Base-by-base conservation (phyloP, 2,888 invertebrate species). In the Melinaea menophilus region DNA sequence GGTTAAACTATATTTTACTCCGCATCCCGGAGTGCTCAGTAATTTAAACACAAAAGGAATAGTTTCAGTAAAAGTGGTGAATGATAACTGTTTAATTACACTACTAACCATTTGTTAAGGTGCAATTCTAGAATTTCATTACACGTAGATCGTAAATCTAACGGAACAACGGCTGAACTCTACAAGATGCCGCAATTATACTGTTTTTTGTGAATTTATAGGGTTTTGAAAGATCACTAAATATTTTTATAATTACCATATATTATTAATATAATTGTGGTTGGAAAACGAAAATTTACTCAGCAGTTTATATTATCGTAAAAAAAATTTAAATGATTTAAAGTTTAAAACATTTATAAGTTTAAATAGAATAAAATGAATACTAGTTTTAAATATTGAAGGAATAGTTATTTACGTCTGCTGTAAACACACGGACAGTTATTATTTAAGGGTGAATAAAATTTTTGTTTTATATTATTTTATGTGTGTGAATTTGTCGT, bases 51-150 rank as follows among this genome's bases (percentile, higher is more conserved):
- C 56, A 60, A 31, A 60, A 64, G 57, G 56, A 37, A 55, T 56
- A 47, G 35, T 9, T 46, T 13, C 55, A 62, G 45, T 34, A 41
- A 33, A 33, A 45, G 56, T 45, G 45, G 41, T 34, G 58, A 62
- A 57, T 45, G 56, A 61, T 66, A 59, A 41, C 48, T 41, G 51
- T 61, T 59, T 68, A 65, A 68, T 63, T 62, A 65, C 59, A 63
- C 56, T 57, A 59, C 51, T 57, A 61, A 51, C 58, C 59, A 74
- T 66, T 66, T 64, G 55, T 66, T 58, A 59, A 63, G 64, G 66
- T 63, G 65, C 61, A 67, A 61, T 68, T 64, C 59, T 41, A 61
- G 63, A 69, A 64, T 70, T 70, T 70, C 67, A 70, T 65, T 70
- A 69, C 61, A 67, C 59, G 58, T 51, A 45, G 57, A 58, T 66